These are phyloP conservation scores for Dorcus parallelipipedus DNA, from an alignment of 2,888 invertebrate genomes.

Conservation along the genomic window DNA sequence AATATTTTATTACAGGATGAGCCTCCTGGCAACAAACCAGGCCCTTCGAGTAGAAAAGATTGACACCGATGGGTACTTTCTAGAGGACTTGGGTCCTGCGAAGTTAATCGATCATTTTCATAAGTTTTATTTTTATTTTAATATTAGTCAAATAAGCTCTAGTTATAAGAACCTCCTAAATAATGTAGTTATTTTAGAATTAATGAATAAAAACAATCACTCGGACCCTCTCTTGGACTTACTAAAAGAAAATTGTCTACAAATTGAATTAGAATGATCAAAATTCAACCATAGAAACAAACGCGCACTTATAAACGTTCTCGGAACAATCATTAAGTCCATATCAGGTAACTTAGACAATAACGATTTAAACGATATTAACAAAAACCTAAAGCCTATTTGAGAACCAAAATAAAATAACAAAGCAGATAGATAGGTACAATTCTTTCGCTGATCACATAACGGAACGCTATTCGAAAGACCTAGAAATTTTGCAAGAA, in stretches of 20 bases:
- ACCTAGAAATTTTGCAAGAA: slow-evolving; percentile 9
- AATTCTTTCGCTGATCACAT: slow-evolving; percentile 22
- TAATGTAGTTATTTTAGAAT: slow-evolving; percentile 18
- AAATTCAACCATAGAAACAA: slow-evolving; percentile 17
- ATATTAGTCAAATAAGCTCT: slow-evolving; percentile 19
- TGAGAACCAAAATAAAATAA: slow-evolving; percentile 13
- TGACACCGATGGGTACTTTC: slow-evolving; percentile 16
- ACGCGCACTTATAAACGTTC: slow-evolving; percentile 10
- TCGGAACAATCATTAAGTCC: slow-evolving; percentile 18
- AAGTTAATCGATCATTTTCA: slow-evolving; percentile 23
- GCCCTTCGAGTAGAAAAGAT: slow-evolving; percentile 21
- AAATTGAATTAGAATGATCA: slow-evolving; percentile 21
- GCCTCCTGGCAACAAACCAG: slow-evolving; percentile 15
- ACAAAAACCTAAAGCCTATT: slow-evolving; percentile 17
- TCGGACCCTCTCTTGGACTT: background rate
- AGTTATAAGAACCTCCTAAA: slow-evolving; percentile 18
- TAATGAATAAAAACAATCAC: background rate
- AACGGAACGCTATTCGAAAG: slow-evolving; percentile 12
- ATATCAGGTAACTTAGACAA: slow-evolving; percentile 20
- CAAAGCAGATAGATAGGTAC: slow-evolving; percentile 16
- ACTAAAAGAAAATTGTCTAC: slow-evolving; percentile 19
- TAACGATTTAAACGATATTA: slow-evolving; percentile 16
- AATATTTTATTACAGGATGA: slow-evolving; percentile 20
- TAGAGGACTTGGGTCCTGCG: slow-evolving; percentile 18
- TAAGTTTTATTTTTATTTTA: slow-evolving; percentile 28